Base-by-base conservation (phyloP, 1,140 invertebrate genomes). In the Zaprionus nigranus region DNA sequence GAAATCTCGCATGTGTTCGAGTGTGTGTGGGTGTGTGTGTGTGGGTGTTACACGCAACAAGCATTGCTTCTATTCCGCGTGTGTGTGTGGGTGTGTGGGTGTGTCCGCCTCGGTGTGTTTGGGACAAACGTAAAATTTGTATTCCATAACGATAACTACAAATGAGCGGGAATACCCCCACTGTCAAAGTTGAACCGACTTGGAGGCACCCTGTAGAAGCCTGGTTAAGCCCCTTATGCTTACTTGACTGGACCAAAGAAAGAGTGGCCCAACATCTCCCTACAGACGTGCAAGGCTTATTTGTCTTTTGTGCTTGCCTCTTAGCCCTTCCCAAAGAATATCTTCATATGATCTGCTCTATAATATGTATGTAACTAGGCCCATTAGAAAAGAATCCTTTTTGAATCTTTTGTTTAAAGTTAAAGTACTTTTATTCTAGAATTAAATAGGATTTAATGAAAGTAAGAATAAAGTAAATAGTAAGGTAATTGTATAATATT, bases 131-230 rank as follows among this genome's bases (percentile, higher is more conserved):
- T 46, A 46, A 46, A 46, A 46, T 17, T 17, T 46, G 17, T 46
- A 46, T 46, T 46, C 40, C 17, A 46, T 46, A 46, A 46, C 40
- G n/a, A 46, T 46, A 46, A 46, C 40, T 46, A 46, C 40, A 46
- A 46, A 46, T 46, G 40, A 46, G 40, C 15, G 40, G 7, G 40
- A 43, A 43, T 43, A 7, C 15, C n/a, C 34, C 38, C 40, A n/a
- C n/a, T 46, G n/a, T 3, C n/a, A 3, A 9, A n/a, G 11, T 7
- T 17, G 40, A 46, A 7, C 40, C 40, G 40, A 46, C 40, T 17
- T 7, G 40, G 6, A 46, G 40, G 40, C n/a, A 46, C n/a, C 40
- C 40, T 46, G 40, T n/a, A 46, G 6, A 5, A 9, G 40, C n/a
- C 38, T 11, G n/a, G 1, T 43, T 43, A 43, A 17, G 40, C 40